Evolutionary conservation across 2,113 vertebrate species (phyloP).

Genomic region (Equus quagga): DNA sequence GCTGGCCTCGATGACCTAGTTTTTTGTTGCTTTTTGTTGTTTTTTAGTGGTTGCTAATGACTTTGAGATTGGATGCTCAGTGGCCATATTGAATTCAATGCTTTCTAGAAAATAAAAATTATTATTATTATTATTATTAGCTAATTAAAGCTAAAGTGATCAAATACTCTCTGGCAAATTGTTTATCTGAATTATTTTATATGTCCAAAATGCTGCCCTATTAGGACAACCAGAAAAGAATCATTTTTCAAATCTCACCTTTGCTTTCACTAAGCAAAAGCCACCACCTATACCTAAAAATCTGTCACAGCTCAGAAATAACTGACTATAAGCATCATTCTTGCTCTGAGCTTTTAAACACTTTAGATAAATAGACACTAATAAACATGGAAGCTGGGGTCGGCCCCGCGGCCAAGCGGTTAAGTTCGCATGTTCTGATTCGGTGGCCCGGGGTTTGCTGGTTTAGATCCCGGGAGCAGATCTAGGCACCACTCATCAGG

Average conservation of each 20-base stretch:
- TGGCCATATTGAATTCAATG: neutral
- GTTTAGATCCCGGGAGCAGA: too few species aligned
- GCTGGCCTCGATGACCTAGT: neutral
- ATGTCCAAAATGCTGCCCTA: neutral
- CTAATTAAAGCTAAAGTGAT: neutral
- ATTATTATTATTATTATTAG: neutral
- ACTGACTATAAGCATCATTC: neutral
- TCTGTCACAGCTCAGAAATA: neutral
- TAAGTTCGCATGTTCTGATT: too few species aligned
- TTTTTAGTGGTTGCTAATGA: neutral
- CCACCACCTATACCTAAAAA: neutral
- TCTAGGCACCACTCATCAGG: too few species aligned
- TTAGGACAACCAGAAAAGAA: neutral
- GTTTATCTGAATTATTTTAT: neutral
- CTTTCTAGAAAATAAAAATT: conserved; percentile 2
- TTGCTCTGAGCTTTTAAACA: neutral
- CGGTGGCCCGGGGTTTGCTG: too few species aligned
- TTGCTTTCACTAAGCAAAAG: neutral
- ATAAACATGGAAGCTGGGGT: neutral
- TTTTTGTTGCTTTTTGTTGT: neutral
- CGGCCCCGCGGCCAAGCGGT: too few species aligned
- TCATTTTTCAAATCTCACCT: neutral
- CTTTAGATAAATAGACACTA: neutral
- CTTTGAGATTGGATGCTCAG: neutral
- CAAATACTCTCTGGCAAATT: neutral